Evolutionary conservation across 2,797 vertebrate genomes (phyloP), one percentile per base, ranked within the genome.

Genomic region (Tragelaphus eurycerus): DNA sequence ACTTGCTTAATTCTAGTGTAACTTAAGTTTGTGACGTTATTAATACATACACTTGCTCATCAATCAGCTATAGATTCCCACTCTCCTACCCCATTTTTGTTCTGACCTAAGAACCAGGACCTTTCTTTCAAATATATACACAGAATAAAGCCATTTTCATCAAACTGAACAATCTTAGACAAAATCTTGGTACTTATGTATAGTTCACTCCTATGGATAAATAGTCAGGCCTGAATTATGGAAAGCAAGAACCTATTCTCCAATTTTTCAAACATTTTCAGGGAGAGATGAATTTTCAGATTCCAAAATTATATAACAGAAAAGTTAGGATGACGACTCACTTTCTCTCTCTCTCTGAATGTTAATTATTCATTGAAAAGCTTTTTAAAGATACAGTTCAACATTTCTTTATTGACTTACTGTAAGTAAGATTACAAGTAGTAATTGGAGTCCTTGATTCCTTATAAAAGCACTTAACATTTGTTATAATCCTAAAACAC

Each of bases 321-420:
- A 88, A 96, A 92, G 29, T 86, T 74, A 91, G 91, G 43, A 93
- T 95, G 50, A 94, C 0, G 14, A 55, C 38, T 83, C 60, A 93
- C 74, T 81, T 71, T 86, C 64, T 92, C 64, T 82, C 38, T 43
- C 76, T 87, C 76, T 90, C 43, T 54, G 38, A 48, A 83, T 96
- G 89, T 97, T 98, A 97, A 97, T 97, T 97, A 97, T 93, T 97
- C 94, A 96, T 94, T 55, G 83, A 94, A 96, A 97, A 93, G 81
- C 84, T 94, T 96, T 97, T 97, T 96, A 97, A 96, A 98, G 97
- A 93, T 50, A 76, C 67, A 89, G 94, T 85, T 96, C 89, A 87
- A n/a, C 96, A 91, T 95, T 97, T 86, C 89, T 86, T 95, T 88
- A 92, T 84, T 88, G 93, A 57, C 29, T 91, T 84, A 59, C 79